Evolutionary conservation across 2,113 vertebrate genomes (phyloP).

Genomic region (Athene cunicularia): DNA sequence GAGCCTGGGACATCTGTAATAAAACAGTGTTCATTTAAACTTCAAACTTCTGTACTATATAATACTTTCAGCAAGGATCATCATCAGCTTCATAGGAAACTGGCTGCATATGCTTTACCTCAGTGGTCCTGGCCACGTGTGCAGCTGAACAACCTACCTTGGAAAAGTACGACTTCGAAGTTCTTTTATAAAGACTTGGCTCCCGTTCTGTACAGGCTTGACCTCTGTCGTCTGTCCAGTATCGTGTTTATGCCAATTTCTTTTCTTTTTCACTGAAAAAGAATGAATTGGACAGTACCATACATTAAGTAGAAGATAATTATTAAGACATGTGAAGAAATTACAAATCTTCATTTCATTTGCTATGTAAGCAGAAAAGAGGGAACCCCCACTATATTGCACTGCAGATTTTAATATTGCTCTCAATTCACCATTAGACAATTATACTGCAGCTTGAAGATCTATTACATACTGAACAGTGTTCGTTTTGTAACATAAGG

Average conservation of each 20-base stretch:
- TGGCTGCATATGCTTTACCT: background rate
- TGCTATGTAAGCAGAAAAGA: background rate
- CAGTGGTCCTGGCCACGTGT: fast-evolving
- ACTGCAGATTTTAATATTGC: background rate
- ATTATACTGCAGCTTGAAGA: background rate
- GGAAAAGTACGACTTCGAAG: slow-evolving; percentile 94
- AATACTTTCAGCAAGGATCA: background rate
- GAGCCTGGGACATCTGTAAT: background rate
- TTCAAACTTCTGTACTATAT: fast-evolving
- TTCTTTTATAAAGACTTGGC: slow-evolving; percentile 97
- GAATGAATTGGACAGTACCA: background rate
- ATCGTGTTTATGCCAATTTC: slow-evolving; percentile 93
- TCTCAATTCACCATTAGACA: slow-evolving; percentile 5
- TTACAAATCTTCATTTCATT: background rate
- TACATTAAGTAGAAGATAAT: background rate
- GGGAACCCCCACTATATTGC: background rate
- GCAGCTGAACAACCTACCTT: slow-evolving; percentile 77
- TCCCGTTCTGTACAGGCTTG: slow-evolving; percentile 95
- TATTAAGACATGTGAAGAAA: background rate
- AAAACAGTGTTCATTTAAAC: background rate
- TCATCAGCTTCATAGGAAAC: background rate
- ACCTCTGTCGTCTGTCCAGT: slow-evolving; percentile 89
- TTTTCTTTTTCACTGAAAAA: slow-evolving; percentile 94
- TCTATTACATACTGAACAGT: background rate
- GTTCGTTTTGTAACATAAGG: slow-evolving; percentile 17